These are phyloP conservation scores for Eubasilissa splendida DNA, from an alignment of 2,888 invertebrate species.

Conservation along the genomic window DNA sequence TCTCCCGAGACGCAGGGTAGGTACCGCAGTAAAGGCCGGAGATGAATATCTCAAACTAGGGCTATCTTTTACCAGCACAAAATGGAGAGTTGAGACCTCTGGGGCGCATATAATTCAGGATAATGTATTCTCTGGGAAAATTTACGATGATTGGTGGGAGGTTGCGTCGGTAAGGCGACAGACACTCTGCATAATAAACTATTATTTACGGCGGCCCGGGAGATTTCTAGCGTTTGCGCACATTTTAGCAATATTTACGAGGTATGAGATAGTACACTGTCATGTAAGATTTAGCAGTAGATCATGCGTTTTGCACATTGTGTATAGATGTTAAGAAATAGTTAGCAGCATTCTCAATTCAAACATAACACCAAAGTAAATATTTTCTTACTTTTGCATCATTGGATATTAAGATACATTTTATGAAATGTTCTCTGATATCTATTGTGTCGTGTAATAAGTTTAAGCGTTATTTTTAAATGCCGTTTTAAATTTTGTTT, in stretches of 20 bases:
- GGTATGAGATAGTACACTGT: constrained; percentile 12
- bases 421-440: too few relatives aligned
- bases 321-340: background rate
- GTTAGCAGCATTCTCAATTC: too few relatives aligned
- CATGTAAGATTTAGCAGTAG: constrained; percentile 8
- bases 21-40: background rate
- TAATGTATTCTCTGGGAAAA: constrained; percentile 47
- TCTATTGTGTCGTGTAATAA: too few relatives aligned
- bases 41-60: background rate
- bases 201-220: constrained; percentile 41
- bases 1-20: background rate
- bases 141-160: constrained; percentile 53
- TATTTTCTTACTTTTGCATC: too few relatives aligned
- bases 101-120: constrained; percentile 49
- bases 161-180: constrained; percentile 38
- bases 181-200: constrained; percentile 46
- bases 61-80: constrained; percentile 2
- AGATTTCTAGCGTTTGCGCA: constrained; percentile 41
- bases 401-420: too few relatives aligned
- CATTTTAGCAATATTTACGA: constrained; percentile 39
- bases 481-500: too few relatives aligned
- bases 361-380: too few relatives aligned
- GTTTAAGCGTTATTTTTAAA: too few relatives aligned
- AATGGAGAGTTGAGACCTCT: constrained; percentile 19
- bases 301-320: constrained; percentile 14